Percentiles rank a stretch among this genome's conserved stretches.
phyloP scores from a whole-genome alignment of 2,888 invertebrate species.

The Entomobrya proxima region DNA sequence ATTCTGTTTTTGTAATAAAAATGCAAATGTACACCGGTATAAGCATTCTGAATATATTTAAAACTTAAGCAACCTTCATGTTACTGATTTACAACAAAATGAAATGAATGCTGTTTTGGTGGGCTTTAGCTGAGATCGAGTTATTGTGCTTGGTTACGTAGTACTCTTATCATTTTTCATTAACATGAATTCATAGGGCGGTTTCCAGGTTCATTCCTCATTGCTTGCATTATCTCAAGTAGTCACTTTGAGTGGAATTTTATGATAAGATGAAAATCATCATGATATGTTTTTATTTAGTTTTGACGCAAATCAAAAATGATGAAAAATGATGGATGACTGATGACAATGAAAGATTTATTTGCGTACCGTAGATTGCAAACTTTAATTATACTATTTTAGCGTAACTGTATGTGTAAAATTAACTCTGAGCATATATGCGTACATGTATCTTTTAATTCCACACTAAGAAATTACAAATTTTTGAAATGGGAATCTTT shows the following conservation, averaged over 20 bases:
- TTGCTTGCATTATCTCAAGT: neutral
- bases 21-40: constrained; percentile 5
- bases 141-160: neutral
- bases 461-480: too few species aligned
- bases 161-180: too few species aligned
- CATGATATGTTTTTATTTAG: neutral
- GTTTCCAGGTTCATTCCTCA: neutral
- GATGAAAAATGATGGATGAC: neutral
- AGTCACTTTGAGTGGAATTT: neutral
- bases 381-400: too few species aligned
- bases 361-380: too few species aligned
- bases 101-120: neutral
- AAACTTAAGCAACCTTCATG: neutral
- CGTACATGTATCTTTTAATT: too few species aligned
- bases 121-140: neutral
- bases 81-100: neutral
- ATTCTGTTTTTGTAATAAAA: constrained; percentile 41
- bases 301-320: neutral
- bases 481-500: too few species aligned
- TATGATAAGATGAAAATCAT: constrained; percentile 16
- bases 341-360: too few species aligned
- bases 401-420: too few species aligned
- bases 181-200: too few species aligned
- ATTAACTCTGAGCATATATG: too few species aligned
- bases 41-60: neutral